Conservation (phyloP, 2,888 invertebrate genomes). For the Cabera pusaria region DNA sequence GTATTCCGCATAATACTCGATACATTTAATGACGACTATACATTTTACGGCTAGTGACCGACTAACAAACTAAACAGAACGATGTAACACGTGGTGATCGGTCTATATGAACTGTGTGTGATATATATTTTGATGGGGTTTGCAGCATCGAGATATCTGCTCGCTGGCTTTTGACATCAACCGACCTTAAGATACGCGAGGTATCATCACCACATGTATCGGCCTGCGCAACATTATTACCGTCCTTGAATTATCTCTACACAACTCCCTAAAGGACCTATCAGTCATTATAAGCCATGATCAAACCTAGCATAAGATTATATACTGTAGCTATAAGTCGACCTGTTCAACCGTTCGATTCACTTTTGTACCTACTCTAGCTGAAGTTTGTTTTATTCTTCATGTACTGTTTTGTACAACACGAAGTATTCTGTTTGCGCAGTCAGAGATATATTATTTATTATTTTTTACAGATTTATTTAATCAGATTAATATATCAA, state of each 20-base stretch:
- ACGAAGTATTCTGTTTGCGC: conserved; percentile 68
- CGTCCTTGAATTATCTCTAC: conserved; percentile 66
- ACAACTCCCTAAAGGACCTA: conserved; percentile 52
- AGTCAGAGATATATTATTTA: conserved; percentile 68
- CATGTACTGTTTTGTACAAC: conserved; percentile 69
- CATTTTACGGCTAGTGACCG: conserved; percentile 53
- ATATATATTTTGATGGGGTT: conserved; percentile 77
- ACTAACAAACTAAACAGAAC: conserved; percentile 70
- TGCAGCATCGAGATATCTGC: conserved; percentile 83
- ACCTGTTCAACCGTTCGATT: too few relatives aligned
- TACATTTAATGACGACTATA: too few relatives aligned
- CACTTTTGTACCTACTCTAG: conserved; percentile 75
- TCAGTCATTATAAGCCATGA: conserved; percentile 76
- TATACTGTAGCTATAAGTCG: conserved; percentile 62
- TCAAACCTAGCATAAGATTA: conserved; percentile 70
- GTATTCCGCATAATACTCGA: too few relatives aligned
- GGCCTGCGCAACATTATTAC: conserved; percentile 72
- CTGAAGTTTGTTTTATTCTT: conserved; percentile 57
- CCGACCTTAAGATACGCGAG: conserved; percentile 77
- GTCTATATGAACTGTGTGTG: conserved; percentile 66
- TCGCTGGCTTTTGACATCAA: conserved; percentile 83
- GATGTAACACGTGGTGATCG: conserved; percentile 60
- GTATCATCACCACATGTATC: conserved; percentile 69
- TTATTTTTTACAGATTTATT: conserved; percentile 64
- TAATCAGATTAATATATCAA: conserved; percentile 61